Base-by-base conservation (phyloP, 2,888 invertebrate genomes). In the Meiosimyza decipiens region DNA sequence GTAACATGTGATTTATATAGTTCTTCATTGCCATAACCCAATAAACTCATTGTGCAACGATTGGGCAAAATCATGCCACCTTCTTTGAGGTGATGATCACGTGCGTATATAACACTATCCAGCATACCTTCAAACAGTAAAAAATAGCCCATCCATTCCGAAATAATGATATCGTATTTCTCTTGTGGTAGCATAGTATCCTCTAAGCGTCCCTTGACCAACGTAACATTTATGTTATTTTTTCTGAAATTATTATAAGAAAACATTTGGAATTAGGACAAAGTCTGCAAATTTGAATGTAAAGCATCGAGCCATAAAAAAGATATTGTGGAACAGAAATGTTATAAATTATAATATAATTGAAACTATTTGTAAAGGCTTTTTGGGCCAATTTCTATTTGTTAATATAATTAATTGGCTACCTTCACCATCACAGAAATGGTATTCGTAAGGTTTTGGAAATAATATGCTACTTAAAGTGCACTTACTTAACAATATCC, bases 111-210 rank as follows among this genome's bases (percentile, higher is more conserved):
- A 13, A 98, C 93, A 83, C 96, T 95, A 83, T 98, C 97, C 73
- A 98, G 85, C 98, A 99, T 99, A 60, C 96, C 97, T 88, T 99
- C 98, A 86, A 96, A 98, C 2, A 98, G 88, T 55, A 99, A 89
- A 85, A 98, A 98, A 86, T 99, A 99, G 0, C 98, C 98, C 98
- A 99, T 99, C 97, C 98, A 99, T 86, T 99, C 98, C 0, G 98
- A 98, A 4, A 99, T 92, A 78, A 99, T 95, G 6, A 97, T 91
- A 85, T 99, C 98, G 52, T 94, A 94, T 86, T 94, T 92, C 71
- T 93, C 91, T 11, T 83, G 79, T 1, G 94, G 94, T 64, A 96
- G 86, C 69, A 90, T 88, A 6, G 94, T 93, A 78, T 96, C 93
- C 86, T 98, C 98, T 33, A 98, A 87, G 79, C 94, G 90, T 0